These are phyloP conservation scores for Chinchilla lanigera DNA, from an alignment of 2,113 vertebrate genomes.

Conservation along the genomic window DNA sequence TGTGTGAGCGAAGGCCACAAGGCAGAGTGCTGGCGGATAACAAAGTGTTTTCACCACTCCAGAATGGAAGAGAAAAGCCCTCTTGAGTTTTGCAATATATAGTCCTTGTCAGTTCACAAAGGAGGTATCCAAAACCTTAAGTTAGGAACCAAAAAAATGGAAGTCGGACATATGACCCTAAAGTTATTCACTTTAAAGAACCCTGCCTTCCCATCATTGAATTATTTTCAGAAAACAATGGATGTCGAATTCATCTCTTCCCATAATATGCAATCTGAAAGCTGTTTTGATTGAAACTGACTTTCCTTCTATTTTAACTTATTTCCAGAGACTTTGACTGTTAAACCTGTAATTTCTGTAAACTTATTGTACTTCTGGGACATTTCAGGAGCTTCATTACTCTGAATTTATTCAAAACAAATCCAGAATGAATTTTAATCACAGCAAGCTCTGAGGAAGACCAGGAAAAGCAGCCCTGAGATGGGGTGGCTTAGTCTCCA, in stretches of 20 bases:
- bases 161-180: conserved; percentile 18
- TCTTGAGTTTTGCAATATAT: conserved; percentile 55
- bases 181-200: conserved; percentile 51
- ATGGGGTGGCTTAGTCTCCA: conserved; percentile 22
- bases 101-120: conserved; percentile 63
- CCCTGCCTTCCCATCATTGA: not conserved
- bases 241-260: conserved; percentile 37
- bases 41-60: conserved; percentile 23
- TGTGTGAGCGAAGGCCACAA: not conserved
- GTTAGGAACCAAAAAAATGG: conserved; percentile 35
- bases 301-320: conserved; percentile 39
- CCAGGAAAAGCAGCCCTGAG: not conserved
- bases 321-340: conserved; percentile 11
- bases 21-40: conserved; percentile 70
- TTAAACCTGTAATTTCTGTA: conserved; percentile 41
- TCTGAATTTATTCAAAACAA: conserved; percentile 38
- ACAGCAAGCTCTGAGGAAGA: not conserved
- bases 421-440: conserved; percentile 39
- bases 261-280: conserved; percentile 32
- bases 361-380: conserved; percentile 33
- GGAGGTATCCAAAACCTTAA: conserved; percentile 45
- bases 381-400: not conserved
- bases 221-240: conserved; percentile 68
- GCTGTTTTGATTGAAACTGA: conserved; percentile 51
- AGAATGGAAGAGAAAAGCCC: conserved; percentile 61